Evolutionary conservation across 2,888 invertebrate species (phyloP).

Genomic region (Plagiodera versicolora): DNA sequence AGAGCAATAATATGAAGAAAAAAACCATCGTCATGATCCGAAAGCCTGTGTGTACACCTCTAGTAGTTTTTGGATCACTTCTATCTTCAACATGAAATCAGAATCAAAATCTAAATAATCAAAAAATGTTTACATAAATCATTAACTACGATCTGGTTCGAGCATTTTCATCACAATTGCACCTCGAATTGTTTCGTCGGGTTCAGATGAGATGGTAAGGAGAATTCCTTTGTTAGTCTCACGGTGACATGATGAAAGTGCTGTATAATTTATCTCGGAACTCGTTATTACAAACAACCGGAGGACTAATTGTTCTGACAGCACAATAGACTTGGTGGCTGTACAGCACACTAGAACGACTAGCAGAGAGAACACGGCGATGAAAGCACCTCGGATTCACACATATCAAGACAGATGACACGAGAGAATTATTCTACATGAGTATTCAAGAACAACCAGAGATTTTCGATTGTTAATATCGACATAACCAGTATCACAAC

Average conservation of each 20-base stretch:
- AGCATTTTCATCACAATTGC: background rate
- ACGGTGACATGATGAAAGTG: slow-evolving; percentile 1
- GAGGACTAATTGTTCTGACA: slow-evolving; percentile 21
- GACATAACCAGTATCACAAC: no score
- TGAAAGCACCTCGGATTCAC: background rate
- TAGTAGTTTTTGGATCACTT: no score
- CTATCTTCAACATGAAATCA: no score
- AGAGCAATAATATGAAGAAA: no score
- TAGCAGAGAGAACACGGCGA: background rate
- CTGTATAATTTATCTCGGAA: slow-evolving; percentile 16
- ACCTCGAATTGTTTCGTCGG: background rate
- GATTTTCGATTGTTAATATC: no score
- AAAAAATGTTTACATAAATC: no score
- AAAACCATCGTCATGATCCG: no score
- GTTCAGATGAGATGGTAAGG: slow-evolving; percentile 3
- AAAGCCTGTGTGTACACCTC: no score
- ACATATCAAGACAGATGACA: background rate
- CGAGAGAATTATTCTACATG: background rate
- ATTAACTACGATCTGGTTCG: no score
- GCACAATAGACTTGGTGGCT: slow-evolving; percentile 17
- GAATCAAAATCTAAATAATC: no score
- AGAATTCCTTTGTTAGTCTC: slow-evolving; percentile 10
- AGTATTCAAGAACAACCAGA: no score
- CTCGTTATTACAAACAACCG: slow-evolving; percentile 15
- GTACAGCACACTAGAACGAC: background rate